These are phyloP conservation scores for Varanus salvator DNA, from an alignment of 2,113 vertebrate species.

Conservation along the genomic window DNA sequence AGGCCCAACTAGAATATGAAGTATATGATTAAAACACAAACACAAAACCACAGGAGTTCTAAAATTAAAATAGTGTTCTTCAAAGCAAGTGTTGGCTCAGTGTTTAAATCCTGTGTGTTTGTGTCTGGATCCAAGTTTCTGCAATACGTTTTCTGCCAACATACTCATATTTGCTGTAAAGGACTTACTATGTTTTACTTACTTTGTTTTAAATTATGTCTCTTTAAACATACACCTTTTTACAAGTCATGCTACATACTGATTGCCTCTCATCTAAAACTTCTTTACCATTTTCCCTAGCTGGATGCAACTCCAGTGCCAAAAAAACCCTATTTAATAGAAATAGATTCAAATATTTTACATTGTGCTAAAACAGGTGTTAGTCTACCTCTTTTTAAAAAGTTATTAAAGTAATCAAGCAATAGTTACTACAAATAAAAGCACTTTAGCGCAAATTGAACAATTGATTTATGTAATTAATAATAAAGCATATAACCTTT, in stretches of 20 bases:
- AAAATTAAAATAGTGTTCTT: neutral
- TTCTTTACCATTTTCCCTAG: neutral
- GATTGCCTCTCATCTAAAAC: neutral
- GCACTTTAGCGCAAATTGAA: neutral
- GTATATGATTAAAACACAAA: slow-evolving; percentile 9
- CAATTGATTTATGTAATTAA: neutral
- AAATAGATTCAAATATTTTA: neutral
- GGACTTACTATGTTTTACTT: neutral
- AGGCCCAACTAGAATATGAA: neutral
- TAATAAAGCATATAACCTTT: neutral
- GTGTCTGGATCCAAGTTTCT: neutral
- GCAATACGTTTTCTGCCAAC: neutral
- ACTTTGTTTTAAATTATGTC: neutral
- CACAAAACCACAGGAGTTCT: neutral
- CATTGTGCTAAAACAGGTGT: neutral
- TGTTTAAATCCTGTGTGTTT: neutral
- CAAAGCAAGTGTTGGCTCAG: neutral
- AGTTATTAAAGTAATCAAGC: neutral
- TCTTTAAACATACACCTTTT: neutral
- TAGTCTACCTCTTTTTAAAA: neutral
- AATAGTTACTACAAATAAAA: neutral
- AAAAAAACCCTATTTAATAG: neutral
- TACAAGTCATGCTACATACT: neutral
- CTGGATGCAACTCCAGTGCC: neutral
- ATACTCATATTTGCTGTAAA: neutral